Base-by-base conservation (phyloP, 2,113 vertebrate genomes). In the Blennius ocellaris region DNA sequence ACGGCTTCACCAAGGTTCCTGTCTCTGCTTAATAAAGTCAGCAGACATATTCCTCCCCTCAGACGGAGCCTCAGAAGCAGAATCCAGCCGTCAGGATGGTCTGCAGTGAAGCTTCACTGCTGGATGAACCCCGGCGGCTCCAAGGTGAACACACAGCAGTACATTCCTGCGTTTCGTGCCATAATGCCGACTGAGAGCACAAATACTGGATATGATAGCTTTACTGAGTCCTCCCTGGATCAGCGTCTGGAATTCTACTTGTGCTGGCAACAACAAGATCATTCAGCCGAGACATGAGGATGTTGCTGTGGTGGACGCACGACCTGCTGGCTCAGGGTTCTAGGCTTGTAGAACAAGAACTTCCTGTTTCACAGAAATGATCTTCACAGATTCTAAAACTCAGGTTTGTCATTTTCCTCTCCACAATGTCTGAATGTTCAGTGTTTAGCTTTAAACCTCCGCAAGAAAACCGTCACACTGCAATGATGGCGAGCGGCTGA, bases 141-240 rank as follows among this genome's bases (percentile, higher is more conserved):
- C 5, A 54, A 68, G 78, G 83, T 89, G 85, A 89, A 78, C 62
- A 80, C 77, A 90, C 81, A 64, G 77, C 76, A 57, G 70, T 83
- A 87, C 86, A 90, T 86, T 82, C 84, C 69, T 82, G 49, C 0
- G n/a, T 62, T 70, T 70, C 62, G 0, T 77, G 79, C 81, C 68
- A 62, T 78, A 76, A 82, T 84, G 68, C 79, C 87, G 82, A 92
- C 50, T 59, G 11, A 83, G 75, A 82, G 75, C 51, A 80, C 63
- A 8, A 73, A 74, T 80, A 87, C 86, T 77, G 70, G 44, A 40
- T 38, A 17, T 5, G 84, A 90, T 78, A 56, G 87, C 50, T 88
- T 89, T 78, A 88, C 80, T 71, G 81, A 83, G 70, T 69, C 65
- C n/a, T 72, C n/a, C 45, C 73, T 85, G 87, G 85, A 73, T 74